These are phyloP conservation scores for Xenopus petersii DNA, from an alignment of 2,797 vertebrate species.

Conservation along the genomic window DNA sequence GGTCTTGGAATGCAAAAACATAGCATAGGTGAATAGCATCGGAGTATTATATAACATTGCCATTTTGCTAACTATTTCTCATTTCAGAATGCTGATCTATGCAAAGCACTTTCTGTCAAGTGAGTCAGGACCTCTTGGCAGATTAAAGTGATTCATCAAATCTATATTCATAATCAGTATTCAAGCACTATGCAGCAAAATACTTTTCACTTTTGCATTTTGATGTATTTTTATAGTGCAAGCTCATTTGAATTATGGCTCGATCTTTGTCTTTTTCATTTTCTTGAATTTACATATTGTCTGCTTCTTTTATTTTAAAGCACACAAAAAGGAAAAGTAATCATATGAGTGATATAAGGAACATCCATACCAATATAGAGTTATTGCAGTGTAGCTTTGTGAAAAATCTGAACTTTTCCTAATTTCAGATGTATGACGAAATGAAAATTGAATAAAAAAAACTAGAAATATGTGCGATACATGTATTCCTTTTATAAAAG, in stretches of 20 bases:
- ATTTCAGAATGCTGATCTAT: conserved; percentile 53
- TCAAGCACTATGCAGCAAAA: conserved; percentile 38
- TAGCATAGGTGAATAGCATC: conserved; percentile 44
- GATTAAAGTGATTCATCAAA: conserved; percentile 54
- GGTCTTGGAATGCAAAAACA: conserved; percentile 34
- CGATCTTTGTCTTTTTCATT: not conserved
- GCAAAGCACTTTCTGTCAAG: conserved; percentile 53
- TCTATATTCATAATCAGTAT: conserved; percentile 47
- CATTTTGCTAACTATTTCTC: conserved; percentile 51
- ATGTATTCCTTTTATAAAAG: too few relatives aligned
- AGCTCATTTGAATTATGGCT: not conserved
- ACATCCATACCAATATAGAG: too few relatives aligned
- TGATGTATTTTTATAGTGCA: conserved; percentile 11
- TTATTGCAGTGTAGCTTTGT: too few relatives aligned
- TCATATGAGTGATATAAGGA: too few relatives aligned
- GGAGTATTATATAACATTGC: conserved; percentile 50
- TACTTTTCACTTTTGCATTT: conserved; percentile 44
- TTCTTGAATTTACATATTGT: not conserved
- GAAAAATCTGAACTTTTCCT: too few relatives aligned
- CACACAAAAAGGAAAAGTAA: too few relatives aligned
- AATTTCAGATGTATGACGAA: too few relatives aligned
- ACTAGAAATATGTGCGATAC: too few relatives aligned
- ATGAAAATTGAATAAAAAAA: too few relatives aligned
- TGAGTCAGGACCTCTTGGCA: conserved; percentile 50
- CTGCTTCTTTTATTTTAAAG: too few relatives aligned